phyloP scores from a whole-genome alignment of 1,140 invertebrate genomes.

The Drosophila malerkotliana region DNA sequence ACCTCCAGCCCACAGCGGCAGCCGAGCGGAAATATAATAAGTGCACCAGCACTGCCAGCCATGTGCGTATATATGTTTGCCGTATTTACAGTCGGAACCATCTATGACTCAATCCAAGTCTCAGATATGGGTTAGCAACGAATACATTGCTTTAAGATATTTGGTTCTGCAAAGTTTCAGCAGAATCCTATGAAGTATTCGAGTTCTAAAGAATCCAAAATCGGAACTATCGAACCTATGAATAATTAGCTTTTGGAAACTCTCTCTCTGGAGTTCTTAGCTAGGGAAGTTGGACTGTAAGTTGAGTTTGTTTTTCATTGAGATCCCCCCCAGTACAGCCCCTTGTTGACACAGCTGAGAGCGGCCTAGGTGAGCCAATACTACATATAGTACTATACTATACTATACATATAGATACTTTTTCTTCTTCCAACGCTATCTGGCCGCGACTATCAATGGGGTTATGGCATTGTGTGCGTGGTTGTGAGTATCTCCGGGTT shows the following conservation, averaged over 20 bases:
- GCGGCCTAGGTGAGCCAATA: constrained; percentile 25
- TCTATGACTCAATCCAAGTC: background rate
- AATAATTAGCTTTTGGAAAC: too few relatives aligned
- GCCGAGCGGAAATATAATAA: constrained; percentile 76
- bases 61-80: background rate
- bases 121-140: background rate
- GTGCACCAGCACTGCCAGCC: constrained; percentile 21
- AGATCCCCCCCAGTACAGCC: too few relatives aligned
- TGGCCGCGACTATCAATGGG: constrained; percentile 61
- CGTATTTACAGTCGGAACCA: background rate
- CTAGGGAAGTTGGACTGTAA: constrained; percentile 2
- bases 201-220: too few relatives aligned
- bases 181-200: too few relatives aligned
- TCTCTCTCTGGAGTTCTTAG: background rate
- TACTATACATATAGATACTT: too few relatives aligned
- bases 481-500: constrained; percentile 31
- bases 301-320: constrained; percentile 25
- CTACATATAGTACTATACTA: too few relatives aligned
- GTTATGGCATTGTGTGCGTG: constrained; percentile 36
- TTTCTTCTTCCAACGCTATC: too few relatives aligned
- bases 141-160: background rate
- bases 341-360: constrained; percentile 69
- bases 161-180: background rate
- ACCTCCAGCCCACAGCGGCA: constrained; percentile 25
- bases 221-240: too few relatives aligned